Evolutionary conservation across 1,140 invertebrate species (phyloP), one percentile per base, ranked within the genome.

Genomic region (Neuroterus valhalla): DNA sequence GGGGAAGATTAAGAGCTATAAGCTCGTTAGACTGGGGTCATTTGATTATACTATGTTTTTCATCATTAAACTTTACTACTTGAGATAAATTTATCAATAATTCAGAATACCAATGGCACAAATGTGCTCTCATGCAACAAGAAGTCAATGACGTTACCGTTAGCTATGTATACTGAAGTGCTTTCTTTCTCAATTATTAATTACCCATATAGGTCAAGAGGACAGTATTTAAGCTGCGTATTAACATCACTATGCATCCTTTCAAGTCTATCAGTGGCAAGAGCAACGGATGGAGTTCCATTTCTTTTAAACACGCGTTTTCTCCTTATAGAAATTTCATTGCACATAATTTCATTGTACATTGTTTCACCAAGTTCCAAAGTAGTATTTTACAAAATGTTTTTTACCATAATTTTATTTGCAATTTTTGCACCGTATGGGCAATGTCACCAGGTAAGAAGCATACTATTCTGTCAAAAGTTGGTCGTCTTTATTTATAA

Each of bases 181-280:
- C 12, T 38, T 62, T 62, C 55, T 31, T 15, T 26, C 12, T 4
- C 23, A 31, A 31, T 26, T 15, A 12, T 26, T 12, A 62, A 38
- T 26, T 31, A 15, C 31, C 19, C 15, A 62, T 38, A 31, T 31
- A 62, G 55, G 55, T 26, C 55, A 23, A 8, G 23, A 8, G n/a
- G n/a, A 23, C 26, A 62, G 55, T 62, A 26, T 62, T 62, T 38
- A 62, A 62, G 26, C 26, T 38, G 55, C 15, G 55, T 31, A 62
- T 62, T 62, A n/a, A 62, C 55, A 62, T 62, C 26, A 31, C 55
- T 31, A 62, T 38, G 26, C 26, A 62, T 62, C 31, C 55, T 62
- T 62, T 38, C 15, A 62, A 38, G 23, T 31, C 26, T 12, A 15
- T 31, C n/a, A 62, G 23, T 31, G 26, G 26, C 12, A 48, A 55